Conservation (phyloP, 1,140 invertebrate species). For the Sitophilus oryzae region DNA sequence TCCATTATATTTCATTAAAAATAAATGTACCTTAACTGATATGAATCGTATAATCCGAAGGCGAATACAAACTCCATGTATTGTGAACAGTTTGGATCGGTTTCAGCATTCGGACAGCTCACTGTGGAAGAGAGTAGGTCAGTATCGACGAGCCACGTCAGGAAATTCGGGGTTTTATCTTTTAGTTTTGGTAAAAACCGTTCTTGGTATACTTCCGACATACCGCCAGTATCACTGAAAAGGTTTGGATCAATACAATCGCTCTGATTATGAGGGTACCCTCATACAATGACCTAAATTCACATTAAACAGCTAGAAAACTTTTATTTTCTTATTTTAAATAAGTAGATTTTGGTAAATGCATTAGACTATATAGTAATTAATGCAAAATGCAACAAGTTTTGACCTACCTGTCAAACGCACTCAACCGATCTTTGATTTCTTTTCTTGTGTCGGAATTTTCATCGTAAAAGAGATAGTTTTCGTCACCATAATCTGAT, state of each 20-base stretch:
- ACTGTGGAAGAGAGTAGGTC: constrained; percentile 11
- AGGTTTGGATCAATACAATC: not conserved
- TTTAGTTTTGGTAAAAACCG: constrained; percentile 15
- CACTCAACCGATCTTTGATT: constrained; percentile 6
- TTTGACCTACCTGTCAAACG: constrained; percentile 14
- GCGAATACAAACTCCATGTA: constrained; percentile 13
- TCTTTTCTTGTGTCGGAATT: constrained; percentile 1
- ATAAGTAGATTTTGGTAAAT: too few species aligned
- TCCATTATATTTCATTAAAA: not conserved
- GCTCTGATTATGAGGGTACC: not conserved
- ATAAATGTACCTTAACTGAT: constrained; percentile 16
- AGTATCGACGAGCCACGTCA: constrained; percentile 13
- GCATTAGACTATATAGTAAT: constrained; percentile 4
- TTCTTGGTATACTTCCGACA: constrained; percentile 18
- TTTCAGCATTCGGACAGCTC: constrained; percentile 12
- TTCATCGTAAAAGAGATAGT: constrained; percentile 16
- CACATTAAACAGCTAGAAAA: too few species aligned
- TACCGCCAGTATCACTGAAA: not conserved
- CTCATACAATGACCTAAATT: not conserved
- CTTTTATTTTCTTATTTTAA: too few species aligned
- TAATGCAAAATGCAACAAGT: constrained; percentile 7
- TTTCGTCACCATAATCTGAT: constrained; percentile 15
- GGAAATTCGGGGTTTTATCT: constrained; percentile 13
- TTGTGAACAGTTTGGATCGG: constrained; percentile 9
- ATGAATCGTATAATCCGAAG: constrained; percentile 13